Evolutionary conservation across 2,888 invertebrate species (phyloP).

Genomic region (Cryptus viduatorius): DNA sequence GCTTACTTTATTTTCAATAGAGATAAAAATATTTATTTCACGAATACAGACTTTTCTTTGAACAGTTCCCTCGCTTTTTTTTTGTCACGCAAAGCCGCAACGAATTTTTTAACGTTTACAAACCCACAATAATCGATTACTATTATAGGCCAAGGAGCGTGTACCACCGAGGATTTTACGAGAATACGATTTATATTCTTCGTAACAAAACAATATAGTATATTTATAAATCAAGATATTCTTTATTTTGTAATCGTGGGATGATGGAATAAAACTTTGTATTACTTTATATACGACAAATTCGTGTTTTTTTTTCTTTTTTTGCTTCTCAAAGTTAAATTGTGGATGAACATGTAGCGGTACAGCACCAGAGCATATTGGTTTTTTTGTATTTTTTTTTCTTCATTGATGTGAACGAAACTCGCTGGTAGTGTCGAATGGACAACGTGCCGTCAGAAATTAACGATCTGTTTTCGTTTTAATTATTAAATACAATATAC

Average conservation of each 20-base stretch:
- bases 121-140: slow-evolving; percentile 16
- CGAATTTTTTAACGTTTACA: slow-evolving; percentile 28
- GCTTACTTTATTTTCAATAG: slow-evolving; percentile 49
- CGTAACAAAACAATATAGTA: slow-evolving; percentile 15
- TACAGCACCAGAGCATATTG: slow-evolving; percentile 33
- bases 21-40: slow-evolving; percentile 74
- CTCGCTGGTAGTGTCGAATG: slow-evolving; percentile 60
- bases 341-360: slow-evolving; percentile 36
- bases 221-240: slow-evolving; percentile 47
- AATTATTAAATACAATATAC: slow-evolving; percentile 79
- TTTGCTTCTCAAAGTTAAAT: slow-evolving; percentile 6
- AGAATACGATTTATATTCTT: slow-evolving; percentile 1
- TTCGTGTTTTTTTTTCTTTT: slow-evolving; percentile 14
- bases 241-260: slow-evolving; percentile 31
- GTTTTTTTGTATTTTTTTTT: slow-evolving; percentile 20
- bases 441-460: slow-evolving; percentile 51
- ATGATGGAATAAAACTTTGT: slow-evolving; percentile 59
- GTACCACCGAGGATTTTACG: slow-evolving; percentile 27
- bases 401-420: slow-evolving; percentile 44
- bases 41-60: slow-evolving; percentile 67
- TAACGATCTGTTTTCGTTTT: slow-evolving; percentile 57
- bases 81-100: slow-evolving; percentile 33
- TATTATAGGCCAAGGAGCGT: slow-evolving; percentile 59
- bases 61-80: slow-evolving; percentile 37
- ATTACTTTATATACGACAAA: slow-evolving; percentile 56